A percentile compares a stretch with the other conserved stretches of the same genome.
phyloP scores from a whole-genome alignment of 1,140 invertebrate genomes.

The Ridgeia piscesae region DNA sequence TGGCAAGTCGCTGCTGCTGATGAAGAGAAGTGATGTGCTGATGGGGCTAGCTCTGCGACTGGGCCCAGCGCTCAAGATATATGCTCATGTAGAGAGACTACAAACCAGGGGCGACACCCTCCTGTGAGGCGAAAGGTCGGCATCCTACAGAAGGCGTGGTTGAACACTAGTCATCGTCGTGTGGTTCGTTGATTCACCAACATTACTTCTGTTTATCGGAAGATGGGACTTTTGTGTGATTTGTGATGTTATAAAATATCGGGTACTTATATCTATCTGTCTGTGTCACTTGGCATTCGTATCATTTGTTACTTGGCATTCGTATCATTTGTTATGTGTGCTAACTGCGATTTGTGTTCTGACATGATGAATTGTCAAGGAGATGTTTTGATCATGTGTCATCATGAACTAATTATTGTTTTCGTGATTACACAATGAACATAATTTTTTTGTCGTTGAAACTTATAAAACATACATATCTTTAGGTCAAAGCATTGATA shows the following conservation, averaged over 20 bases:
- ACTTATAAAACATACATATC: neutral
- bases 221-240: neutral
- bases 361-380: neutral
- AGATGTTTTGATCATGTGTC: neutral
- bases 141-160: neutral
- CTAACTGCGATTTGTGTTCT: neutral
- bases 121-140: neutral
- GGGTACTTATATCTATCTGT: neutral
- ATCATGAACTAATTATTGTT: neutral
- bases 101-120: constrained; percentile 40
- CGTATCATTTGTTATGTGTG: neutral
- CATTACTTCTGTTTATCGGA: neutral
- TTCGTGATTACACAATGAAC: neutral
- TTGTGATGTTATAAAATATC: neutral
- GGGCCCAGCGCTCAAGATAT: constrained; percentile 84
- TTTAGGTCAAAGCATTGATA: neutral
- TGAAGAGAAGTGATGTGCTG: constrained; percentile 78
- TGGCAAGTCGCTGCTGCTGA: constrained; percentile 76
- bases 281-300: neutral
- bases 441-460: neutral
- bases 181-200: neutral
- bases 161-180: neutral
- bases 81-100: constrained; percentile 67
- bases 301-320: neutral
- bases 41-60: constrained; percentile 75